Base-by-base conservation (phyloP, 1,140 invertebrate species). In the Conopomorpha cramerella region DNA sequence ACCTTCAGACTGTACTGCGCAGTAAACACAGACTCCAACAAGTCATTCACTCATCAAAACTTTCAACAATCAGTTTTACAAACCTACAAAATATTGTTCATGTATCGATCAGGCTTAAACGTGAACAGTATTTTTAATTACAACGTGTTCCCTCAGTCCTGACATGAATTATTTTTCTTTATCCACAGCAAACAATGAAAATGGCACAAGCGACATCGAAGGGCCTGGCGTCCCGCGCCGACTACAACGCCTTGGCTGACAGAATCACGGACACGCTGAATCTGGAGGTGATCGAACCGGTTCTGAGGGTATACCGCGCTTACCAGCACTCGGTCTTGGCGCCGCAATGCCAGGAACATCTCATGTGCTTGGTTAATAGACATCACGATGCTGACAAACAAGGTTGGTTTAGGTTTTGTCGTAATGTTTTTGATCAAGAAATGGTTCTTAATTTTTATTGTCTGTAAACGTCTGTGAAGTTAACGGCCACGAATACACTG, bases 261-360 rank as follows among this genome's bases (percentile, higher is more conserved):
- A 84, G 85, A 57, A 51, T 92, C 14, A 88, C 87, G 12, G 86
- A 92, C 41, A 86, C 86, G 1, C 81, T 92, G 12, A 91, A 91
- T 66, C 72, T 89, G 47, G 89, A 91, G 63, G 80, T 91, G 12
- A 87, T 92, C 19, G 87, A 88, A 51, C 89, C 89, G 1, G 78
- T 90, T 12, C 80, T 90, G 3, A 82, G 87, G 52, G 87, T 88
- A 7, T 87, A 88, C 61, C 63, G 89, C 34, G 89, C 88, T 3
- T 91, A 90, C 57, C 81, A 85, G 49, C 91, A 87, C 77, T 83
- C 84, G 2, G 72, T 81, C 4, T 82, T 83, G 41, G 72, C 81
- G 18, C 86, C 87, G 13, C 80, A 85, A 30, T 92, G 90, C 63
- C 87, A 88, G 43, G 82, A 80, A 38, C 89, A 91, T 51, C 84